Conservation (phyloP, 2,113 vertebrate species). For the Phrynosoma blainvillii region DNA sequence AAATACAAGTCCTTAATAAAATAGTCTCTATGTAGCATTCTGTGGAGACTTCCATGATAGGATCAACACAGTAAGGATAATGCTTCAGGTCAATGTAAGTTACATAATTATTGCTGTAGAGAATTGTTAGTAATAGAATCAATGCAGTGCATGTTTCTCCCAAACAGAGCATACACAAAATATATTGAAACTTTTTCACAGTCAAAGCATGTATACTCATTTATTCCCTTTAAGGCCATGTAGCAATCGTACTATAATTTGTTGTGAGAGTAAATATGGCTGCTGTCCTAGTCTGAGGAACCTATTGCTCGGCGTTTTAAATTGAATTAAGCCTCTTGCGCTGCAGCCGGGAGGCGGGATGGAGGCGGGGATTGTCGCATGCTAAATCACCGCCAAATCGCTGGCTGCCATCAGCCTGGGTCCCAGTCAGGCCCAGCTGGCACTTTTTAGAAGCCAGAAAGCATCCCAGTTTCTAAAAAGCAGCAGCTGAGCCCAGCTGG, state of each 20-base stretch:
- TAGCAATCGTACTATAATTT: constrained; percentile 66
- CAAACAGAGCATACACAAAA: constrained; percentile 26
- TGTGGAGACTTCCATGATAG: constrained; percentile 12
- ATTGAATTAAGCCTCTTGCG: too few species aligned
- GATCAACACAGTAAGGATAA: not conserved
- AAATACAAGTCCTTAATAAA: constrained; percentile 40
- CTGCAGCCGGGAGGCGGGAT: too few species aligned
- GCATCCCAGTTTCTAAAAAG: too few species aligned
- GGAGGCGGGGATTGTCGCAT: too few species aligned
- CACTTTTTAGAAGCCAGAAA: too few species aligned
- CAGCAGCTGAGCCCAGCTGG: too few species aligned
- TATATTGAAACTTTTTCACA: constrained; percentile 45
- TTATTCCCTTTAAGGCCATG: constrained; percentile 58
- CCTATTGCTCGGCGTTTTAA: too few species aligned
- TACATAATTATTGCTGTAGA: constrained; percentile 53
- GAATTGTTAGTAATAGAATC: constrained; percentile 27
- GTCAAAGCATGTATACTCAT: constrained; percentile 64
- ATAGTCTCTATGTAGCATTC: constrained; percentile 28
- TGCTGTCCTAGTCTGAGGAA: constrained; percentile 64
- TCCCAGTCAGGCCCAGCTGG: too few species aligned
- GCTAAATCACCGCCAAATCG: too few species aligned
- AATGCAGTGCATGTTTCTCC: not conserved
- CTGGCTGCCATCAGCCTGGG: too few species aligned
- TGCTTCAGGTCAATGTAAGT: constrained; percentile 19
- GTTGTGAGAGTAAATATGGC: constrained; percentile 58